Base-by-base conservation (phyloP, 2,888 invertebrate species). In the Meta bourneti region DNA sequence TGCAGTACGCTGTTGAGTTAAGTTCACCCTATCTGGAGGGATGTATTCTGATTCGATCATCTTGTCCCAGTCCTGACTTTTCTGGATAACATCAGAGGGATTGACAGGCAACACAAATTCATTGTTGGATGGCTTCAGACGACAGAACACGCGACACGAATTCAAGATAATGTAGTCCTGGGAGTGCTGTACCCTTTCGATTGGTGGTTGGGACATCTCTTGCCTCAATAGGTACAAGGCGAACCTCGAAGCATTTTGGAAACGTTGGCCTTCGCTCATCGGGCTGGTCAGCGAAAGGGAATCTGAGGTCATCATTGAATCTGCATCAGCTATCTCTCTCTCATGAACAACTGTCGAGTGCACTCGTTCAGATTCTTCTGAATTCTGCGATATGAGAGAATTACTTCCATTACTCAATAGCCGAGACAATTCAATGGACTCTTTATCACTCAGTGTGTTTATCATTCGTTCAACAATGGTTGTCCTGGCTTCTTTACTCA, bases 81-180 rank as follows among this genome's bases (percentile, higher is more conserved):
- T 52, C 70, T 69, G 19, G 19, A 82, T 52, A 11, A 89, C 19
- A 6, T 75, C 77, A 2, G 19, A n/a, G 0, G 89, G 89, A 75
- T 69, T 89, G 19, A 77, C 20, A 13, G 82, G 82, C 48, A 89
- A 52, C 7, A 49, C 77, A 61, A 61, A 61, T 13, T 52, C n/a
- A 19, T 69, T 51, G 5, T 49, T 49, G 11, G 34, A 8, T 16
- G 72, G 34, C 51, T 69, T 83, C 9, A 91, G 48, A 6, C 54
- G 54, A 52, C 93, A 93, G 70, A 89, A 91, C 13, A 93, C 74
- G 16, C 75, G 78, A 72, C 93, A 93, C 61, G 92, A 90, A 85
- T 91, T 93, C 20, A 93, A 75, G 48, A 90, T 82, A 71, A 93
- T 88, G 72, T 90, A 93, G 51, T 93, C 93, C 61, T 93, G 93